Percentiles rank a stretch among this genome's conserved stretches.
Conservation (phyloP, 2,113 vertebrate genomes). For the Okapia johnstoni region DNA sequence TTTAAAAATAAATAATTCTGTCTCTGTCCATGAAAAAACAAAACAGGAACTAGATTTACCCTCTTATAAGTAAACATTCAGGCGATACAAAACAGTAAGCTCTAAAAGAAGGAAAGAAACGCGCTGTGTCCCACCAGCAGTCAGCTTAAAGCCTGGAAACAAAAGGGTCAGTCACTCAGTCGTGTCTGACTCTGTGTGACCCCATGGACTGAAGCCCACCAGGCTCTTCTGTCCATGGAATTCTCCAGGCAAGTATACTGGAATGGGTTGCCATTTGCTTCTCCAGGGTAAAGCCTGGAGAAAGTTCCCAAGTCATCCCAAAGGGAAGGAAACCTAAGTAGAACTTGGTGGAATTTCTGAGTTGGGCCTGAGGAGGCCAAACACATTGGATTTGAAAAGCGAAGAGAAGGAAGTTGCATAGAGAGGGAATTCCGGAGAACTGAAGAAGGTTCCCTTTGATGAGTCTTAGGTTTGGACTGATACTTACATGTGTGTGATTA, state of each 20-base stretch:
- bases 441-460: background rate
- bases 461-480: too few relatives aligned
- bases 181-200: background rate
- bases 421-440: background rate
- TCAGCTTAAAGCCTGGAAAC: background rate
- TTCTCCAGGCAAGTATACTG: background rate
- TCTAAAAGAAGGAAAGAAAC: background rate
- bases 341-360: background rate
- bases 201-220: background rate
- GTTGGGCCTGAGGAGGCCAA: background rate
- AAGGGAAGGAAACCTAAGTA: background rate
- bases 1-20: background rate
- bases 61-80: background rate
- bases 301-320: background rate
- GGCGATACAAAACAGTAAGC: background rate
- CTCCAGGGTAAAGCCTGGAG: background rate
- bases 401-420: background rate
- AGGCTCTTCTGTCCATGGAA: background rate
- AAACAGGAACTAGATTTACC: background rate
- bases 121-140: fast-evolving
- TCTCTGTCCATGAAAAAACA: background rate
- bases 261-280: background rate
- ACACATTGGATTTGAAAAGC: too few relatives aligned
- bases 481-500: background rate
- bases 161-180: background rate